Base-by-base conservation (phyloP, 2,113 vertebrate species). In the Dolichotis patagonum region DNA sequence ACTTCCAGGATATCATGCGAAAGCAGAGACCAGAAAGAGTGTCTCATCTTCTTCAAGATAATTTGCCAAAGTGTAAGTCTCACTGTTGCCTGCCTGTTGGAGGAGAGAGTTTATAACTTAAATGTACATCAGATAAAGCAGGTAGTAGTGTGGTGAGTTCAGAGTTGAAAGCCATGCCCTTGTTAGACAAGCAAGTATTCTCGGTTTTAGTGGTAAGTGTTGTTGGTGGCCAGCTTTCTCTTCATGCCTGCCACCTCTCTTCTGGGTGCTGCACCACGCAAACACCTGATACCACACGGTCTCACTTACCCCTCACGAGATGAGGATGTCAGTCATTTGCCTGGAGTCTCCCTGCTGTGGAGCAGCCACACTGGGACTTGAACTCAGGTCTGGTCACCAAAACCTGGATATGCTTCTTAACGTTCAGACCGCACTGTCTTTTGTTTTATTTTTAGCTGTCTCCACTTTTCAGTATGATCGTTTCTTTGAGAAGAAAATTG, bases 401-500 rank as follows among this genome's bases (percentile, higher is more conserved):
- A 78, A 46, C 52, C 35, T 52, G 52, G 38, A 13, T 17, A 14
- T 85, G 65, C 73, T 69, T 81, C 85, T 35, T 80, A 81, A 87
- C 77, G 30, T 17, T 65, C 52, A 20, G 2, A 32, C 19, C 52
- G 0, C 58, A 52, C 32, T 38, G 22, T 90, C 26, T 96, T 93
- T 30, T 54, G 82, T 81, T 98, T 38, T 30, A 38, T 78, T 97
- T 98, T 52, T 96, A 98, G 98, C 99, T 96, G 98, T 99, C 62
- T 99, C 99, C 92, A 99, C 99, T 97, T 99, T 99, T 98, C 99
- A 99, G 0, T 99, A 99, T 5, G 99, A 99, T 82, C 97, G 97
- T 28, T 99, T 99, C 96, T 99, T 99, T 92, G 99, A 99, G 98
- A 99, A 99, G 91, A 99, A 99, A 98, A 99, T 99, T 3, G 99